Evolutionary conservation across 2,888 invertebrate genomes (phyloP).

Genomic region (Macrophya alboannulata): DNA sequence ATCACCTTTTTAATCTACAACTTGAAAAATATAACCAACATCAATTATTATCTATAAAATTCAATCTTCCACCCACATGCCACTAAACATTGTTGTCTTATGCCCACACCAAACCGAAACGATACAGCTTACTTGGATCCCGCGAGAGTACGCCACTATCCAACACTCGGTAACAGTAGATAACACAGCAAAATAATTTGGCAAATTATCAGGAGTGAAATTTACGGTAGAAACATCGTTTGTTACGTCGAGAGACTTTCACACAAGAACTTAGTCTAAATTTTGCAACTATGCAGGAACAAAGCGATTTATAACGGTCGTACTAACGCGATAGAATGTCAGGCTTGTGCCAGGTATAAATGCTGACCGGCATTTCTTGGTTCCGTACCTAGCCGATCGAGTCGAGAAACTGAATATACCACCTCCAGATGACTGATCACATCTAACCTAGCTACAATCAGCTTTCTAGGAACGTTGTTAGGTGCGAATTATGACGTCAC

Average conservation of each 20-base stretch:
- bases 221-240: not conserved
- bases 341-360: not conserved
- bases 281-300: not conserved
- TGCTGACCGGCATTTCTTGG: constrained; percentile 41
- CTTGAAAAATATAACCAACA: not conserved
- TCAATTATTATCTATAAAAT: not conserved
- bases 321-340: not conserved
- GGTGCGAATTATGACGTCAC: not conserved
- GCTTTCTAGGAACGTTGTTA: constrained; percentile 32
- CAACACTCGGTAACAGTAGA: constrained; percentile 31
- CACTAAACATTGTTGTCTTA: constrained; percentile 40
- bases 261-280: not conserved
- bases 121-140: not conserved
- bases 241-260: not conserved
- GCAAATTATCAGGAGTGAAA: not conserved
- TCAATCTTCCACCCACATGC: constrained; percentile 43
- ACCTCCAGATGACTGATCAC: constrained; percentile 45
- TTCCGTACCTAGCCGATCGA: constrained; percentile 37
- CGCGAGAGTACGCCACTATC: constrained; percentile 44
- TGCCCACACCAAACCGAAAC: not conserved
- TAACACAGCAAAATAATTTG: constrained; percentile 4
- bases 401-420: constrained; percentile 12
- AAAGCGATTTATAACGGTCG: not conserved
- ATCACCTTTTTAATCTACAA: not conserved
- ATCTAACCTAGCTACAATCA: constrained; percentile 7